Evolutionary conservation across 2,888 invertebrate genomes (phyloP).

Genomic region (Esperia sulphurella): DNA sequence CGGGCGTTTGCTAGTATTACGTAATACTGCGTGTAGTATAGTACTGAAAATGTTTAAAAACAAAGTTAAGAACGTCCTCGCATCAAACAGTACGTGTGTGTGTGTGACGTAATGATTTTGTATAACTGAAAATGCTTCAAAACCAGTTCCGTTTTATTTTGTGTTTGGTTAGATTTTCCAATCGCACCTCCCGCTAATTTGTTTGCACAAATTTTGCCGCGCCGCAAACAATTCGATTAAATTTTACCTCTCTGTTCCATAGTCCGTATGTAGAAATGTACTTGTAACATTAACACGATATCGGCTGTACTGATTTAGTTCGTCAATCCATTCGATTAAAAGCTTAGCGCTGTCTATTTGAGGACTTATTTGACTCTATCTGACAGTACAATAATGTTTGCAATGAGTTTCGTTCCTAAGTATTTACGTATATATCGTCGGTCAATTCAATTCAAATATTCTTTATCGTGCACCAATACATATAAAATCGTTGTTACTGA

Average conservation of each 20-base stretch:
- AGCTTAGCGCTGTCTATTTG: background rate
- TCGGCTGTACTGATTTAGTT: constrained; percentile 3
- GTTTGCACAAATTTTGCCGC: constrained; percentile 61
- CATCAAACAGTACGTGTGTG: background rate
- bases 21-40: no score
- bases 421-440: no score
- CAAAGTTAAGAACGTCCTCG: background rate
- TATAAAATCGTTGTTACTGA: no score
- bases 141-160: constrained; percentile 37
- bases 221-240: constrained; percentile 58
- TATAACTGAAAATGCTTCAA: background rate
- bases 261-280: constrained; percentile 21
- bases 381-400: no score
- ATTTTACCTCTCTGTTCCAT: constrained; percentile 51
- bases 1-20: no score
- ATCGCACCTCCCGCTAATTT: constrained; percentile 65
- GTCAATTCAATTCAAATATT: no score
- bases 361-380: background rate
- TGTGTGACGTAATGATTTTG: background rate
- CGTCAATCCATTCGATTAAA: background rate
- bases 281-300: constrained; percentile 13
- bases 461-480: no score
- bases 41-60: background rate
- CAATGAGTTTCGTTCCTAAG: no score
- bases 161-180: constrained; percentile 64